These are phyloP conservation scores for Pachydiplax longipennis DNA, from an alignment of 2,888 invertebrate species.

Conservation along the genomic window DNA sequence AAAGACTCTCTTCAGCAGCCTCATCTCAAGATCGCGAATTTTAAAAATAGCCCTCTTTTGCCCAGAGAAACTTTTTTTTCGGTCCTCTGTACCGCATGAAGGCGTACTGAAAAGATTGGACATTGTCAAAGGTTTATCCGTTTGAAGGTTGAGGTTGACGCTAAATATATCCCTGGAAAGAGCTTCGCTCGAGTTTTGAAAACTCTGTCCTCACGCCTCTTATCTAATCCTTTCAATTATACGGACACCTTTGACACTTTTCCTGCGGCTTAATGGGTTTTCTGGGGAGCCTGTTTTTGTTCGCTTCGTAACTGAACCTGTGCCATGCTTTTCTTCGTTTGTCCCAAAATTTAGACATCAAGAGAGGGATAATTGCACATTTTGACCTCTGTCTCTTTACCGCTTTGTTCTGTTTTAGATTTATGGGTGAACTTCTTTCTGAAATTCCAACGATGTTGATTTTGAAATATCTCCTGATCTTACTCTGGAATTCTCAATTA, in stretches of 20 bases:
- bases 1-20: neutral
- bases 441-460: too few relatives aligned
- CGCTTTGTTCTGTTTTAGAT: too few relatives aligned
- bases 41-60: neutral
- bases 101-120: neutral
- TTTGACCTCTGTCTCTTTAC: too few relatives aligned
- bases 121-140: neutral
- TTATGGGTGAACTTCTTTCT: too few relatives aligned
- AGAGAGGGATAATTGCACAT: too few relatives aligned
- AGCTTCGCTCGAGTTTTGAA: neutral
- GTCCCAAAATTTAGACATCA: too few relatives aligned
- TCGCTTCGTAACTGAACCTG: too few relatives aligned
- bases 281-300: too few relatives aligned
- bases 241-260: neutral
- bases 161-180: neutral
- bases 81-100: neutral
- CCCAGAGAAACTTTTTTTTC: neutral
- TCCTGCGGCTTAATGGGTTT: neutral
- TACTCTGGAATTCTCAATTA: too few relatives aligned
- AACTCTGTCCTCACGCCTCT: neutral
- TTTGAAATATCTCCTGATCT: neutral
- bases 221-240: neutral
- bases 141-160: neutral
- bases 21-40: neutral
- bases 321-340: too few relatives aligned